Evolutionary conservation across 2,888 invertebrate genomes (phyloP).

Genomic region (Mantis religiosa): DNA sequence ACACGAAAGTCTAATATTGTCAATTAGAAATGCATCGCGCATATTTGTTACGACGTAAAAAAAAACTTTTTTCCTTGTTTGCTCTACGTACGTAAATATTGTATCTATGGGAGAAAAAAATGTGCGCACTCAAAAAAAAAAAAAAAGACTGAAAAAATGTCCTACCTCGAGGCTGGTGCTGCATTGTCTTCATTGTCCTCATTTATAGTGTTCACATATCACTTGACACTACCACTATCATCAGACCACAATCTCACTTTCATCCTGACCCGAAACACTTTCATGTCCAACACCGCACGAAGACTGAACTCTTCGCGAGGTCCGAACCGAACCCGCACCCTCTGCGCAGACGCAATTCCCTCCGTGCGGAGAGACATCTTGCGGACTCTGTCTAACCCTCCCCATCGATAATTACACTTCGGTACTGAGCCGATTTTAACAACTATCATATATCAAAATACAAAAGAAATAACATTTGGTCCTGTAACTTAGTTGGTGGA

Average conservation of each 20-base stretch:
- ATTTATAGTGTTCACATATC: neutral
- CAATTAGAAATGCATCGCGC: no score
- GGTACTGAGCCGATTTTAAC: neutral
- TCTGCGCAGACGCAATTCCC: neutral
- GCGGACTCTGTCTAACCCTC: neutral
- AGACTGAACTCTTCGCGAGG: neutral
- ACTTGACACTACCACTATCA: neutral
- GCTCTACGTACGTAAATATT: no score
- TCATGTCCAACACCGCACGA: neutral
- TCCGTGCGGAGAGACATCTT: neutral
- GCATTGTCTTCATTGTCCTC: neutral
- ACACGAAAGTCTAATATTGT: no score
- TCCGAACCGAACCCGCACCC: neutral
- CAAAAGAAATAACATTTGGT: no score
- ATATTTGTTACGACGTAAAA: no score
- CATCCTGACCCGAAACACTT: neutral
- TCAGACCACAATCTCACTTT: neutral
- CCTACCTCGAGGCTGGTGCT: neutral
- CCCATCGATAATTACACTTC: neutral
- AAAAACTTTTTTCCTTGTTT: no score
- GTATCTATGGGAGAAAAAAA: no score
- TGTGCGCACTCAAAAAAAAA: no score
- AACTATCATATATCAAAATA: no score
- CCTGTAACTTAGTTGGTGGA: no score
- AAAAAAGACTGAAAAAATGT: no score